Conservation (phyloP, 1,140 invertebrate species). For the Drosophila oshimai region DNA sequence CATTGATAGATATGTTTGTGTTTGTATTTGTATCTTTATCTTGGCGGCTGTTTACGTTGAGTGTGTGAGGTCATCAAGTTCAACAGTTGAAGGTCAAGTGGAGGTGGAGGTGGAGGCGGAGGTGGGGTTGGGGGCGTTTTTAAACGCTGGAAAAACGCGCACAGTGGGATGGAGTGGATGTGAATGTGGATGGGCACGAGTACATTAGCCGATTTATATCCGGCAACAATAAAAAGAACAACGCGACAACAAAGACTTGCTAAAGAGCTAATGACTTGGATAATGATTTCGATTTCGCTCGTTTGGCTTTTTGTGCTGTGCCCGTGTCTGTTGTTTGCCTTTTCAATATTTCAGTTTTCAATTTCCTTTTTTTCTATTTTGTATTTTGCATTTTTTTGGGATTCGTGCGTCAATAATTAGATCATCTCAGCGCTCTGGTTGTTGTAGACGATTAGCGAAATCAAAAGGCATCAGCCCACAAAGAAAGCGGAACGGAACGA, state of each 20-base stretch:
- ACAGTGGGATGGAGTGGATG: not conserved
- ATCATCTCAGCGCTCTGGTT: constrained; percentile 67
- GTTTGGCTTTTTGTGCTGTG: constrained; percentile 39
- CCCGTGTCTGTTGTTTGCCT: constrained; percentile 17
- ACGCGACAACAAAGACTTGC: constrained; percentile 45
- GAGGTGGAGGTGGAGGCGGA: not conserved
- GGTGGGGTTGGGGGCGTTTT: constrained; percentile 16
- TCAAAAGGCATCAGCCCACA: constrained; percentile 64
- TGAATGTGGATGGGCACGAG: not conserved
- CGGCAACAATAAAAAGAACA: constrained; percentile 41
- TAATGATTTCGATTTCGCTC: constrained; percentile 67
- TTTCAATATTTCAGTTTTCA: constrained; percentile 61
- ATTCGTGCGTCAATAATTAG: constrained; percentile 80
- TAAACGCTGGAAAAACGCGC: constrained; percentile 26
- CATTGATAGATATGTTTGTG: constrained; percentile 20
- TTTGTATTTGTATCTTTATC: constrained; percentile 9
- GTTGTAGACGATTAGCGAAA: constrained; percentile 74
- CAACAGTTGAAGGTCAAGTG: constrained; percentile 51
- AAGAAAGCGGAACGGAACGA: constrained; percentile 52
- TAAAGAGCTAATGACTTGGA: constrained; percentile 73
- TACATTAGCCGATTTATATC: constrained; percentile 62
- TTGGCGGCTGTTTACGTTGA: not conserved
- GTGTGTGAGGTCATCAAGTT: constrained; percentile 39
- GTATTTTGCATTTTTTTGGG: constrained; percentile 26
- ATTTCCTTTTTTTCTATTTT: constrained; percentile 24